phyloP scores from a whole-genome alignment of 2,113 vertebrate species.

The Tragelaphus strepsiceros region DNA sequence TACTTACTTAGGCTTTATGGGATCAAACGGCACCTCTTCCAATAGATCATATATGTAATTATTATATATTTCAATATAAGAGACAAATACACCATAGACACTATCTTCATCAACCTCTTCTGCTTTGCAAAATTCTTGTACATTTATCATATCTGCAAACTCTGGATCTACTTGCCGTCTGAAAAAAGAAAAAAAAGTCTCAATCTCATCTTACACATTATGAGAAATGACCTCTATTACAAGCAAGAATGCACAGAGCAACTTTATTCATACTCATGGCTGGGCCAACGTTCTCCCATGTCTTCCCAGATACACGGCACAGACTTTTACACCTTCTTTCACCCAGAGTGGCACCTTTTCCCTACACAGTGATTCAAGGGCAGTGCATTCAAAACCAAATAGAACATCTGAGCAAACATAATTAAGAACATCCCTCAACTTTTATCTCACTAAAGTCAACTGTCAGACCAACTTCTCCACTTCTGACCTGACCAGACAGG shows the following conservation, averaged over 20 bases:
- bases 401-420: neutral
- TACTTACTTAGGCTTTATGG: slow-evolving; percentile 93
- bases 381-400: neutral
- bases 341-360: neutral
- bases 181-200: neutral
- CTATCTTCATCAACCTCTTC: slow-evolving; percentile 94
- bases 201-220: neutral
- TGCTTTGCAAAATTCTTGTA: slow-evolving; percentile 86
- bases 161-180: slow-evolving; percentile 92
- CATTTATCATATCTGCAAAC: slow-evolving; percentile 92
- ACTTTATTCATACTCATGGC: neutral
- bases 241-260: neutral
- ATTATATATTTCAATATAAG: slow-evolving; percentile 98
- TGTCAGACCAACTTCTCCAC: neutral
- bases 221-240: neutral
- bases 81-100: slow-evolving; percentile 95
- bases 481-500: neutral
- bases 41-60: slow-evolving; percentile 98
- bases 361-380: neutral
- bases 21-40: slow-evolving; percentile 88
- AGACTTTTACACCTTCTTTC: neutral
- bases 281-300: too few relatives aligned
- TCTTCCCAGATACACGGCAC: neutral
- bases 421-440: neutral
- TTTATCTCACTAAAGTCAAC: neutral